Evolutionary conservation across 2,113 vertebrate species (phyloP).

Genomic region (Alethe castanea): DNA sequence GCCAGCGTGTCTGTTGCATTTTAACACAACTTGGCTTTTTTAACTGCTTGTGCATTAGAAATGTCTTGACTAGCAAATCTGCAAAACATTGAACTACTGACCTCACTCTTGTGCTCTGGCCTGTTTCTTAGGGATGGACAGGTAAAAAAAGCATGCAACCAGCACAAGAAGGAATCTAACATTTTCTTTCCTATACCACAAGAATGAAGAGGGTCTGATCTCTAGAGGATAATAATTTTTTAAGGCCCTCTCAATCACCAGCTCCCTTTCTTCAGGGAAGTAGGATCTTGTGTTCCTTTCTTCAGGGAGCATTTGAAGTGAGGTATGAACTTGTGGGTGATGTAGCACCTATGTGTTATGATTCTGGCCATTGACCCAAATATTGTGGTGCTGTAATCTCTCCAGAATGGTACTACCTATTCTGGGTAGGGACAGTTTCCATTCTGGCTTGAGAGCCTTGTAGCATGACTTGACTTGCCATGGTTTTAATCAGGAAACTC

Average conservation of each 20-base stretch:
- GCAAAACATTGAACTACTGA: conserved; percentile 21
- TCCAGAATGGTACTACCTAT: not conserved
- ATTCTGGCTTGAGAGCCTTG: not conserved
- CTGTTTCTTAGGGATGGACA: not conserved
- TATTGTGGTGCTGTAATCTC: not conserved
- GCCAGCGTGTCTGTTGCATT: not conserved
- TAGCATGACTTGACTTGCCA: not conserved
- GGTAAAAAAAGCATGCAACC: not conserved
- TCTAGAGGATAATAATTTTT: not conserved
- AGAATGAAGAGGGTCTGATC: not conserved
- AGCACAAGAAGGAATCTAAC: not conserved
- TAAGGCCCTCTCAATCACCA: not conserved
- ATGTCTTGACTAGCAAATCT: conserved; percentile 48
- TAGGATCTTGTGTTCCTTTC: not conserved
- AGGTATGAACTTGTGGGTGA: not conserved
- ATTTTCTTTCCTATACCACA: not conserved
- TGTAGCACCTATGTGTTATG: not conserved
- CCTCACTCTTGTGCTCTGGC: not conserved
- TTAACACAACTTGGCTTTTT: conserved; percentile 47
- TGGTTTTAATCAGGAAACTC: not conserved
- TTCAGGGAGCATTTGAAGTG: not conserved
- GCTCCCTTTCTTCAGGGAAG: not conserved
- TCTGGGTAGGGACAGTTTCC: not conserved
- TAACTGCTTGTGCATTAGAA: conserved; percentile 37
- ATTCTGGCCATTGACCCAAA: not conserved